A percentile compares a stretch with the other conserved stretches of the same genome.
Evolutionary conservation across 2,113 vertebrate genomes (phyloP).

Genomic region (Dryoscopus gambensis): DNA sequence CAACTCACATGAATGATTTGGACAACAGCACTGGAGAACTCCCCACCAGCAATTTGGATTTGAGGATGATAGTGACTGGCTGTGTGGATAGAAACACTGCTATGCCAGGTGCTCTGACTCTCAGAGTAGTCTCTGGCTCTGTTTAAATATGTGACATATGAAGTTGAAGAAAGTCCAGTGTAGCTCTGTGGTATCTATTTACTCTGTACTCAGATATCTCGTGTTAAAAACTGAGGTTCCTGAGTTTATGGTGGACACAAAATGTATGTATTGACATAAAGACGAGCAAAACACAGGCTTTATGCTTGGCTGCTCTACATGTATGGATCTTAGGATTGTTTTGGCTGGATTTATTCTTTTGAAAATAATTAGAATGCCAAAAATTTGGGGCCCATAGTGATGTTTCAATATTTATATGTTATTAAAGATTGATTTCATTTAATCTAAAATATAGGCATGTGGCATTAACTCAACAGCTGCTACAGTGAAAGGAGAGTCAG

Average conservation of each 20-base stretch:
- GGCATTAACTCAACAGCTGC: neutral
- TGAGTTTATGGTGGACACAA: neutral
- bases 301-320: neutral
- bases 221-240: neutral
- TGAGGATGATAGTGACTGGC: neutral
- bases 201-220: neutral
- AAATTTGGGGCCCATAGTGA: neutral
- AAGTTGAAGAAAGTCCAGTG: neutral
- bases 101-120: neutral
- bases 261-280: fast-evolving
- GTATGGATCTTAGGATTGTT: neutral
- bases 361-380: neutral
- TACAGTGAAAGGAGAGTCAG: neutral
- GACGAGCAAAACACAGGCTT: neutral
- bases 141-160: neutral
- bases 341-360: neutral
- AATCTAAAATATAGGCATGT: neutral
- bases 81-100: neutral
- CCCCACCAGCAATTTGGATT: neutral
- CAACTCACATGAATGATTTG: neutral
- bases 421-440: neutral
- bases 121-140: neutral
- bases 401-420: neutral
- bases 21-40: neutral
- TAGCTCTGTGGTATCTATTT: neutral